Percentiles rank a stretch among this genome's conserved stretches.
These are phyloP conservation scores for Macaca mulatta DNA, from an alignment of 2,113 vertebrate genomes.

Conservation along the genomic window DNA sequence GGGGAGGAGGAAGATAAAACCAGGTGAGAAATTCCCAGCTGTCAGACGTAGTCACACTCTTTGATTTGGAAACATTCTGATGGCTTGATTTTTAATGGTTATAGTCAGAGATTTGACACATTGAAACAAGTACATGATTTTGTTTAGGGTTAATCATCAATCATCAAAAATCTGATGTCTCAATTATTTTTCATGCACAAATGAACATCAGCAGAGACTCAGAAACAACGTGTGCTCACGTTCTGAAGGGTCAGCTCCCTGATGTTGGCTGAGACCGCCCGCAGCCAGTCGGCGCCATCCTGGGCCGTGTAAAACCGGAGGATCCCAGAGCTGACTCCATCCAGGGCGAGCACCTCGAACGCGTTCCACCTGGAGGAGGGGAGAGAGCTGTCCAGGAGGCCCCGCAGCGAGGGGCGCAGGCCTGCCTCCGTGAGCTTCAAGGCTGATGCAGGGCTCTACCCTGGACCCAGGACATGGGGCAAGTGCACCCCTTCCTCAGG, in stretches of 20 bases:
- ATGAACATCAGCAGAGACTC: neutral
- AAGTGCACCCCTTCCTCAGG: neutral
- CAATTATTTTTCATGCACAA: no score
- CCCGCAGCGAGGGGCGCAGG: neutral
- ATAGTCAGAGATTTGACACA: neutral
- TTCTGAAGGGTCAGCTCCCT: conserved; percentile 91
- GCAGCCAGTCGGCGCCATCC: conserved; percentile 95
- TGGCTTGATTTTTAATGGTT: neutral
- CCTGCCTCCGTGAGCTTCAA: no score
- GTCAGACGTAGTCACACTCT: no score
- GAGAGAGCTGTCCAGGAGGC: conserved; percentile 59
- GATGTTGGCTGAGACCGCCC: conserved; percentile 94
- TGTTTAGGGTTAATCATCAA: neutral
- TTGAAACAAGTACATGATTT: fast-evolving
- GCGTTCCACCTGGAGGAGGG: conserved; percentile 89
- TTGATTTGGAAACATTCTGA: neutral
- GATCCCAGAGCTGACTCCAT: conserved; percentile 90
- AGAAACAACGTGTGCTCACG: conserved; percentile 86
- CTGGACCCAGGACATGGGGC: no score
- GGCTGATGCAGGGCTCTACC: no score
- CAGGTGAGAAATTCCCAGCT: no score
- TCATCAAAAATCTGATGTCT: no score
- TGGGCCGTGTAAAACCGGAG: conserved; percentile 93
- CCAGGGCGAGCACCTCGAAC: conserved; percentile 93
- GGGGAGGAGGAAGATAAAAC: neutral